Conservation (phyloP, 2,797 vertebrate genomes). For the Tamandua tetradactyla region DNA sequence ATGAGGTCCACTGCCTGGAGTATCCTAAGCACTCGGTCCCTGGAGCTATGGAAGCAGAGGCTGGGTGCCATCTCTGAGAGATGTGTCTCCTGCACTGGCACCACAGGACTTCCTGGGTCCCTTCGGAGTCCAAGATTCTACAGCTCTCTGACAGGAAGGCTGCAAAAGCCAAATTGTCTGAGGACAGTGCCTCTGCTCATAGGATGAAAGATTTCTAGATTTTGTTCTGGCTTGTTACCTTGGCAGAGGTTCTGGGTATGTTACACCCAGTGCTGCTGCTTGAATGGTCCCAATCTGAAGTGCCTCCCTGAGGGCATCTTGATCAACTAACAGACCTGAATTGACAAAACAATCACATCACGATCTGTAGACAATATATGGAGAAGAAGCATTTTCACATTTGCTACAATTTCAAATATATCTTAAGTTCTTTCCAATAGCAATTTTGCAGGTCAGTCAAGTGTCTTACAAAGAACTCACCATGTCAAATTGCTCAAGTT, state of each 20-base stretch:
- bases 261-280: conserved; percentile 89
- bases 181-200: not conserved
- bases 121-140: not conserved
- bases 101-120: not conserved
- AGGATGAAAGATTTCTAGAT: too few species aligned
- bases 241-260: conserved; percentile 88
- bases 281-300: conserved; percentile 85
- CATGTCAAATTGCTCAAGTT: not conserved
- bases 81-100: not conserved
- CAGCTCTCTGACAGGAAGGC: not conserved
- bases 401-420: not conserved
- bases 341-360: not conserved
- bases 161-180: not conserved
- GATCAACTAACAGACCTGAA: conserved; percentile 88
- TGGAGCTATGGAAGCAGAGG: not conserved
- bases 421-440: not conserved
- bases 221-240: conserved; percentile 76
- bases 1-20: not conserved
- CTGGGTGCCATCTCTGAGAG: not conserved
- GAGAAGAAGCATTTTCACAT: too few species aligned
- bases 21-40: too few species aligned
- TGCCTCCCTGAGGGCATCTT: conserved; percentile 87
- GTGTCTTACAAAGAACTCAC: not conserved
- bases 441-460: not conserved
- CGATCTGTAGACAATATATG: not conserved